phyloP scores from a whole-genome alignment of 2,113 vertebrate genomes.

The Propithecus coquereli region DNA sequence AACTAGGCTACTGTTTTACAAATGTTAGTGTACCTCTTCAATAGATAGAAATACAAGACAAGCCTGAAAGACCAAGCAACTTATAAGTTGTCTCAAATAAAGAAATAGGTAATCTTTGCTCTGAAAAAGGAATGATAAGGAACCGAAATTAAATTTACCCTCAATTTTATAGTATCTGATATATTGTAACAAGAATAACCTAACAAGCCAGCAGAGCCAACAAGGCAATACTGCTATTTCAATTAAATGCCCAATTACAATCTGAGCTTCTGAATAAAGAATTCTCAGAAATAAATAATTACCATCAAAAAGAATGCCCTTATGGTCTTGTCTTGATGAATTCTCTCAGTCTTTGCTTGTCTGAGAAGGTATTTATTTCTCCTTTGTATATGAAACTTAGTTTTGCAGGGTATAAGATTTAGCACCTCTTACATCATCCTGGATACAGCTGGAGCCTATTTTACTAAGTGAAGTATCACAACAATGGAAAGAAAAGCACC shows the following conservation, averaged over 20 bases:
- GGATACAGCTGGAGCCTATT: too few relatives aligned
- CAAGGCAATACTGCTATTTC: not conserved
- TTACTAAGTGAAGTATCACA: too few relatives aligned
- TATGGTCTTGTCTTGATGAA: too few relatives aligned
- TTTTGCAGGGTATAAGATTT: too few relatives aligned
- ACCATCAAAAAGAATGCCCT: not conserved
- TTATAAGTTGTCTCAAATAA: not conserved
- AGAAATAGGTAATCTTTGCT: not conserved
- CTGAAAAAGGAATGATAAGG: not conserved
- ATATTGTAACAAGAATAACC: not conserved
- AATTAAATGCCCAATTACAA: not conserved
- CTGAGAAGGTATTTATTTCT: too few relatives aligned
- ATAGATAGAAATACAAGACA: not conserved
- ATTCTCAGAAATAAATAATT: not conserved
- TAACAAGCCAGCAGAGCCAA: not conserved
- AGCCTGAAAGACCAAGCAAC: not conserved
- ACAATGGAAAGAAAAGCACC: too few relatives aligned
- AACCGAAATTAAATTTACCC: not conserved
- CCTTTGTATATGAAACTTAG: too few relatives aligned
- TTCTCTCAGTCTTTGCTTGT: too few relatives aligned
- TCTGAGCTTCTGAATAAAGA: not conserved
- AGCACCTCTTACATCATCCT: too few relatives aligned
- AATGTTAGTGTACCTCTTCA: not conserved
- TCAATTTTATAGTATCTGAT: not conserved
- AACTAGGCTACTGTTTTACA: not conserved